phyloP scores from a whole-genome alignment of 2,888 invertebrate genomes.

The Orthosia gothica region DNA sequence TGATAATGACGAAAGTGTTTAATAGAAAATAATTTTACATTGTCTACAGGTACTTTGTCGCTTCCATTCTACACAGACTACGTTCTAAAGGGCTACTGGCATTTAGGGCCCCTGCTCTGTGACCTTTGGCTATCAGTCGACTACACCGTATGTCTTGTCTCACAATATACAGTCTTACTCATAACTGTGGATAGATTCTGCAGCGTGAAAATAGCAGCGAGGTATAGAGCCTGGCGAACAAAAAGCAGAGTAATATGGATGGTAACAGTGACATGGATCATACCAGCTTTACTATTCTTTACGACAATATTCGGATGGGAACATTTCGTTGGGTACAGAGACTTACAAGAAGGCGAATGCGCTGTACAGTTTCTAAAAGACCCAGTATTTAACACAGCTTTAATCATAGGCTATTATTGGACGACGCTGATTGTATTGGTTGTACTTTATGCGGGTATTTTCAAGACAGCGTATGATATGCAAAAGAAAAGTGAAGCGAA shows the following conservation, averaged over 20 bases:
- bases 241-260: slow-evolving; percentile 98
- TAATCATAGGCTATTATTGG: slow-evolving; percentile 99
- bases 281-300: slow-evolving; percentile 98
- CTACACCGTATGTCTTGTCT: slow-evolving; percentile 99
- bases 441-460: slow-evolving; percentile 99
- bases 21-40: slow-evolving; percentile 67
- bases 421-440: slow-evolving; percentile 98
- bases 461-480: slow-evolving; percentile 99
- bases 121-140: slow-evolving; percentile 99
- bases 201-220: slow-evolving; percentile 99
- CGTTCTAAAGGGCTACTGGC: slow-evolving; percentile 99
- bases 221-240: slow-evolving; percentile 99
- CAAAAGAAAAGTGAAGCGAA: slow-evolving; percentile 99
- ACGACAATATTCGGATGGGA: slow-evolving; percentile 99
- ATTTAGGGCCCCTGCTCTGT: slow-evolving; percentile 98
- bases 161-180: slow-evolving; percentile 99
- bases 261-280: slow-evolving; percentile 99
- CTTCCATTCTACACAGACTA: slow-evolving; percentile 99
- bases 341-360: slow-evolving; percentile 97
- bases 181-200: slow-evolving; percentile 99
- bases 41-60: slow-evolving; percentile 96
- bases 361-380: slow-evolving; percentile 99
- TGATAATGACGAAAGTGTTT: slow-evolving; percentile 54
- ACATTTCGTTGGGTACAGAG: slow-evolving; percentile 98
- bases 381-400: slow-evolving; percentile 98